Evolutionary conservation across 53 echinoderm and acorn worm genomes (phyloP), one percentile per base, ranked within the genome.

Genomic region (Apostichopus leukothele): DNA sequence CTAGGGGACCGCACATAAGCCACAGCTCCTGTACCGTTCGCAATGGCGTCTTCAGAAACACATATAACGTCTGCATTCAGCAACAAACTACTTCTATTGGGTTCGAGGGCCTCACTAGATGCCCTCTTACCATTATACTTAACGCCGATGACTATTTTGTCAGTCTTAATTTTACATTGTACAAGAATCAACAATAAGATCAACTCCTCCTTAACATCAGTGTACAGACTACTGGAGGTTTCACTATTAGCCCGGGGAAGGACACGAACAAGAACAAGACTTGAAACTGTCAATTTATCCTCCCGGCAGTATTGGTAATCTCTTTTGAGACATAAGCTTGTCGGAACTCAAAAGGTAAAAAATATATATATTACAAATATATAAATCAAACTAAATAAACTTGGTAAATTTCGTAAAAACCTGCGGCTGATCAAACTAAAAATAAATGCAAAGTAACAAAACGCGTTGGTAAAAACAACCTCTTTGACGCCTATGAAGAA

Each of bases 281-380:
- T 71, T 71, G 71, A 71, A 71, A 71, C 71, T 71, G 71, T 71
- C 16, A 71, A 71, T 18, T 71, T 71, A 13, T 71, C 71, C 71
- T 71, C 18, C 16, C 18, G 71, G 71, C 71, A 71, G 18, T 5
- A 71, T 71, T 71, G n/a, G n/a, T 71, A 71, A 71, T 71, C 71
- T 71, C 71, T 19, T 16, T 71, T 71, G 71, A 6, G 21, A 71
- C 63, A 71, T 71, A n/a, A 6, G 7, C 57, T 57, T 57, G 57
- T 57, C 57, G 57, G 57, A 9, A 10, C 10, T 57, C 57, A 57
- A 57, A 57, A 57, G 57, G 57, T 57, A 10, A 57, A 57, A 57
- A 10, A 10, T 7, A 57, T 39, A 39, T 39, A 39, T 39, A 39
- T 39, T 39, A 39, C 39, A 39, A 39, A 39, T 39, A 39, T 39